A percentile compares a stretch with the other conserved stretches of the same genome.
Conservation (phyloP, 1,140 invertebrate species). For the Procambarus clarkii region DNA sequence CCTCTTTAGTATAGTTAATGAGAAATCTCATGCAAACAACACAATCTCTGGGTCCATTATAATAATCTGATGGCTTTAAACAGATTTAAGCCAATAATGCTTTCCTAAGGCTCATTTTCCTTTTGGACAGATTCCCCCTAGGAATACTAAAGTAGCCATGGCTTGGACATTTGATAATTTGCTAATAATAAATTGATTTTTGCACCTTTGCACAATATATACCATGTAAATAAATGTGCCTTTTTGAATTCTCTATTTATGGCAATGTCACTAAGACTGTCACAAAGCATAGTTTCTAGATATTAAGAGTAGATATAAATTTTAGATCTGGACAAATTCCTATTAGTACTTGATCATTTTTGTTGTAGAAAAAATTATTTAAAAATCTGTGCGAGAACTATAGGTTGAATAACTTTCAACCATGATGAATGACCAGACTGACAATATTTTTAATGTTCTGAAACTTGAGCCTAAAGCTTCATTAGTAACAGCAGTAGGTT, state of each 20-base stretch:
- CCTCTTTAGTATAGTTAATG: slow-evolving; percentile 35
- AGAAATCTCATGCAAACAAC: slow-evolving; percentile 37
- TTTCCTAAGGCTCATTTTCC: slow-evolving; percentile 25
- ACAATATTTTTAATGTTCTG: background rate
- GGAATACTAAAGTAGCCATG: too few relatives aligned
- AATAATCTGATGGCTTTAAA: slow-evolving; percentile 32
- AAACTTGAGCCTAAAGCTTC: background rate
- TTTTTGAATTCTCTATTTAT: slow-evolving; percentile 34
- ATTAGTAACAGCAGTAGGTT: background rate
- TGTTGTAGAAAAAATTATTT: too few relatives aligned
- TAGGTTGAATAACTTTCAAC: too few relatives aligned
- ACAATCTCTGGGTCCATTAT: slow-evolving; percentile 53
- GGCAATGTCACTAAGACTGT: slow-evolving; percentile 31
- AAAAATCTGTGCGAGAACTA: too few relatives aligned
- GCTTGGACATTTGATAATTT: background rate
- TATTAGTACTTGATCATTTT: background rate
- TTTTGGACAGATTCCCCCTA: too few relatives aligned
- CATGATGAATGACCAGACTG: background rate
- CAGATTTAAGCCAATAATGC: slow-evolving; percentile 29
- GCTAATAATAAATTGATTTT: background rate
- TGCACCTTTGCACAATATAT: too few relatives aligned
- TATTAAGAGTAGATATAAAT: slow-evolving; percentile 21
- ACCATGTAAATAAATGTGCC: slow-evolving; percentile 40
- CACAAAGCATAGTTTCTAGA: slow-evolving; percentile 25
- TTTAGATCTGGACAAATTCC: background rate